Conservation (phyloP, 2,113 vertebrate species). For the Cichladusa arquata region DNA sequence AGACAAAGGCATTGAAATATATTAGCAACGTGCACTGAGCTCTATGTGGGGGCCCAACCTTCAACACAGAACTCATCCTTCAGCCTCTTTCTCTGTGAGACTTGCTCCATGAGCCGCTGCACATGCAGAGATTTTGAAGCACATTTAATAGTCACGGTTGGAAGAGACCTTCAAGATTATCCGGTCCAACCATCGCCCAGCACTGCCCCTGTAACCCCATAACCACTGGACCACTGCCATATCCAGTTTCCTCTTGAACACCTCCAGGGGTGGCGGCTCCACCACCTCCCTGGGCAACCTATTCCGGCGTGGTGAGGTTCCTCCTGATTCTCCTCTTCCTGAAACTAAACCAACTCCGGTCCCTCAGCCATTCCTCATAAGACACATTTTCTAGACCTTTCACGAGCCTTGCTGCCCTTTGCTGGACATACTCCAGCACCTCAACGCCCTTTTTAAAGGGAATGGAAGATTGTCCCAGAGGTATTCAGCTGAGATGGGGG, state of each 20-base stretch:
- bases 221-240: background rate
- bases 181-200: background rate
- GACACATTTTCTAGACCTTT: background rate
- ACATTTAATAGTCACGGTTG: background rate
- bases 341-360: background rate
- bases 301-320: background rate
- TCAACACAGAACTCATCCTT: background rate
- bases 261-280: too few relatives aligned
- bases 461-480: background rate
- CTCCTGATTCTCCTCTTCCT: background rate
- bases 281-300: background rate
- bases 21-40: background rate
- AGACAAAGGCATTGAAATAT: background rate
- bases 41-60: too few relatives aligned
- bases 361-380: background rate
- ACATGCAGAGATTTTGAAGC: accelerated
- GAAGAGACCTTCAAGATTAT: background rate
- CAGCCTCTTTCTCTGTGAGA: background rate
- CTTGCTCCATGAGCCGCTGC: accelerated
- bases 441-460: background rate
- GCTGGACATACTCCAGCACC: background rate
- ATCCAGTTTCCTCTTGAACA: background rate
- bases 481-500: accelerated
- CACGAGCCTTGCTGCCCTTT: background rate
- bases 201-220: background rate